phyloP scores from a whole-genome alignment of 1,140 invertebrate species.

The Pemphigus obesinymphae region DNA sequence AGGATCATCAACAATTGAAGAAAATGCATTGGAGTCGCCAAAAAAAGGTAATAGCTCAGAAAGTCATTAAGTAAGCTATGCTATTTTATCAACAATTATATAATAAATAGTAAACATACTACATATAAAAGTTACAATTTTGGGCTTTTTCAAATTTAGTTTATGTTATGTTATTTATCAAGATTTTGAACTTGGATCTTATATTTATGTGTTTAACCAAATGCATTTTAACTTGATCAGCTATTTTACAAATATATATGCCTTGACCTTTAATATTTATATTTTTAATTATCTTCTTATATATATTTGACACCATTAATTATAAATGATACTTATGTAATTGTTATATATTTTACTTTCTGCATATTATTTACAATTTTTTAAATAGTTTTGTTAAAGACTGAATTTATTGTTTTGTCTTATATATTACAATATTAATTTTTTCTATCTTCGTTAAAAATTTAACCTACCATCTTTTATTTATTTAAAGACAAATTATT shows the following conservation, averaged over 20 bases:
- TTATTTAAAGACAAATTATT: neutral
- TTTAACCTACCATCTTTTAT: neutral
- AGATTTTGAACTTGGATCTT: neutral
- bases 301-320: neutral
- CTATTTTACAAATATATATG: neutral
- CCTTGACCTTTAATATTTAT: neutral
- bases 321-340: neutral
- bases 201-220: too few species aligned
- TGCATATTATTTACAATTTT: neutral
- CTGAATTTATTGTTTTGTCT: neutral
- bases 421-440: neutral
- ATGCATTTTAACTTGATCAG: slow-evolving; percentile 1
- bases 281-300: neutral
- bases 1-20: slow-evolving; percentile 31
- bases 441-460: neutral
- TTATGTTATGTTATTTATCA: neutral
- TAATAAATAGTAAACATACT: neutral
- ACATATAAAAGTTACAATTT: neutral
- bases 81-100: neutral
- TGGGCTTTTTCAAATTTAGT: neutral
- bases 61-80: neutral
- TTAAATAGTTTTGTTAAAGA: neutral
- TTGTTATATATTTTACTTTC: neutral
- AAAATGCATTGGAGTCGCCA: neutral
- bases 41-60: neutral